Conservation (phyloP, 2,113 vertebrate genomes). For the Leuciscus idus region DNA sequence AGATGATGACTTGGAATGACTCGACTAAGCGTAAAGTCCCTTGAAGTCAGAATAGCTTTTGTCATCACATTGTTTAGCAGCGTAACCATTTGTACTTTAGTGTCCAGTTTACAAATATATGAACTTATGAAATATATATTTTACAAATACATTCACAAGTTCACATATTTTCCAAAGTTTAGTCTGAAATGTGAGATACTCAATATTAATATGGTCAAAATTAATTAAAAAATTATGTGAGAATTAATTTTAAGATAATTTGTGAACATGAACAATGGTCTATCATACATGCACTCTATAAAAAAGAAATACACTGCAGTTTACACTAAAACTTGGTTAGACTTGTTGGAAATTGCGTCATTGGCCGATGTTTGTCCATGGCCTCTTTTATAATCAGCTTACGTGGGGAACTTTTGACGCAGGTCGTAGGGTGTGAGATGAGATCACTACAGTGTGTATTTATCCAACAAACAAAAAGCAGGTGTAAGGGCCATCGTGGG, state of each 20-base stretch:
- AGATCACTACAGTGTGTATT: constrained; percentile 2
- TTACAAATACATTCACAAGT: too few relatives aligned
- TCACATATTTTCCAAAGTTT: too few relatives aligned
- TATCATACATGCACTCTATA: neutral
- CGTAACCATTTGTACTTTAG: neutral
- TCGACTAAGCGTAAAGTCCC: constrained; percentile 20
- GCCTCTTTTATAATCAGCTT: constrained; percentile 35
- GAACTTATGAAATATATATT: neutral
- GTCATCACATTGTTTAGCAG: neutral
- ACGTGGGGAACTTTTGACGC: constrained; percentile 38
- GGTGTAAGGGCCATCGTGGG: neutral
- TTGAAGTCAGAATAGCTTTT: neutral
- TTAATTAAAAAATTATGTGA: too few relatives aligned
- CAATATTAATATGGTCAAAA: too few relatives aligned
- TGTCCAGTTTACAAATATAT: neutral
- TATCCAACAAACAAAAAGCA: neutral
- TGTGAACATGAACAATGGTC: too few relatives aligned
- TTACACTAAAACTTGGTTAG: neutral
- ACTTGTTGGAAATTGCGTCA: constrained; percentile 27
- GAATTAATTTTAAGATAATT: too few relatives aligned
- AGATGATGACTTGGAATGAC: constrained; percentile 43
- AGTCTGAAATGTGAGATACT: too few relatives aligned
- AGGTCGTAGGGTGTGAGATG: constrained; percentile 3
- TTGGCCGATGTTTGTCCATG: constrained; percentile 29
- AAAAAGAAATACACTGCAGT: neutral